Evolutionary conservation across 2,113 vertebrate species (phyloP).

Genomic region (Trachemys scripta): DNA sequence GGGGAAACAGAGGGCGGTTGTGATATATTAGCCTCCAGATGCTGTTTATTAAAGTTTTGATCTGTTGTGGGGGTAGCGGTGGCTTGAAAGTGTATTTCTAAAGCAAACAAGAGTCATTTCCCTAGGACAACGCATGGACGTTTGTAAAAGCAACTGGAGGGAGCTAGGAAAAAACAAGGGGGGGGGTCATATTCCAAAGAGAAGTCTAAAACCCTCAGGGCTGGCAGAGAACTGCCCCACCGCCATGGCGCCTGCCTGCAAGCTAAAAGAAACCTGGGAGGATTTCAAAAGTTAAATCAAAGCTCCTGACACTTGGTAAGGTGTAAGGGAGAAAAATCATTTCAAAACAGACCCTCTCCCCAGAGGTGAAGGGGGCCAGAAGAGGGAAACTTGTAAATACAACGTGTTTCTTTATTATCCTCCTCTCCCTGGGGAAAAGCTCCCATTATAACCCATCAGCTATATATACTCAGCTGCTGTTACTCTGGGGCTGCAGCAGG

Average conservation of each 20-base stretch:
- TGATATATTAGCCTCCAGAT: constrained; percentile 28
- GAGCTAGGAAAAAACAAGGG: too few species aligned
- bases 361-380: constrained; percentile 39
- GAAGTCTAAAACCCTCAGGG: not conserved
- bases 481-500: constrained; percentile 7
- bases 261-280: not conserved
- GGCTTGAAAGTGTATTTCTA: not conserved
- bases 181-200: not conserved
- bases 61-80: fast-evolving
- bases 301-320: constrained; percentile 2
- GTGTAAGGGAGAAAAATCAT: not conserved
- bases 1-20: not conserved
- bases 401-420: constrained; percentile 61
- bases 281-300: constrained; percentile 14
- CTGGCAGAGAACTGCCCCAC: not conserved
- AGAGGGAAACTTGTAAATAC: constrained; percentile 59
- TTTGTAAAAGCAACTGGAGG: not conserved
- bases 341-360: not conserved
- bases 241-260: not conserved
- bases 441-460: constrained; percentile 47
- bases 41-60: not conserved
- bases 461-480: constrained; percentile 45
- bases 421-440: constrained; percentile 39
- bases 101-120: not conserved
- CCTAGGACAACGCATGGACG: not conserved